Base-by-base conservation (phyloP, 2,797 vertebrate species). In the Todus mexicanus region DNA sequence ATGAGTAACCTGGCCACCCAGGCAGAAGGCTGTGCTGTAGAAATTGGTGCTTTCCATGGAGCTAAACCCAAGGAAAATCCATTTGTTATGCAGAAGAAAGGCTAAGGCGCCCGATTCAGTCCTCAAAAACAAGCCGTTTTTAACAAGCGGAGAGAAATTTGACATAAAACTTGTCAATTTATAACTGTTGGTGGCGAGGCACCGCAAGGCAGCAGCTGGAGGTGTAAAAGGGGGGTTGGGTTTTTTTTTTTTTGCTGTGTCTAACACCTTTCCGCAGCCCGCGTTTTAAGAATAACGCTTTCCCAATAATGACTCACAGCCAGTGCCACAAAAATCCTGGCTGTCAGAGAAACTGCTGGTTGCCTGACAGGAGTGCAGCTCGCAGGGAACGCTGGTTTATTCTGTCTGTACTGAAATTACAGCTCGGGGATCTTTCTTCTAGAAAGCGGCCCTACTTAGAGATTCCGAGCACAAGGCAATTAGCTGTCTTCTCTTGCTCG, bases 221-320 rank as follows among this genome's bases (percentile, higher is more conserved):
- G 85, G 83, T 80, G 76, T 69, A 77, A 77, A 68, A 79, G 76
- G 91, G 93, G 61, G 16, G 56, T 86, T 11, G 45, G n/a, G n/a
- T n/a, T n/a, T n/a, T n/a, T n/a, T n/a, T 1, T 54, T 33, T 81
- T 87, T 77, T 72, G 50, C 93, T 93, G 59, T 54, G 90, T 89
- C 91, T 93, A 81, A 87, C 90, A 93, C 86, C 88, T 84, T 87
- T 70, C 68, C 37, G 73, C 57, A 38, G 93, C 92, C 90, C 74
- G 64, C 86, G 71, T 37, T 92, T 96, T 45, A 89, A 74, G 90
- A 92, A 91, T 48, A 94, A 84, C 21, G 9, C 51, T 21, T 81
- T 77, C 82, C 42, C 79, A 87, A 22, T 75, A 80, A 84, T 90
- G 92, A 90, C 86, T 95, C 93, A 72, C 61, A 93, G 77, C 33